Percentiles rank a stretch among this genome's conserved stretches.
These are phyloP conservation scores for Desmodus rotundus DNA, from an alignment of 2,113 vertebrate species.

Conservation along the genomic window DNA sequence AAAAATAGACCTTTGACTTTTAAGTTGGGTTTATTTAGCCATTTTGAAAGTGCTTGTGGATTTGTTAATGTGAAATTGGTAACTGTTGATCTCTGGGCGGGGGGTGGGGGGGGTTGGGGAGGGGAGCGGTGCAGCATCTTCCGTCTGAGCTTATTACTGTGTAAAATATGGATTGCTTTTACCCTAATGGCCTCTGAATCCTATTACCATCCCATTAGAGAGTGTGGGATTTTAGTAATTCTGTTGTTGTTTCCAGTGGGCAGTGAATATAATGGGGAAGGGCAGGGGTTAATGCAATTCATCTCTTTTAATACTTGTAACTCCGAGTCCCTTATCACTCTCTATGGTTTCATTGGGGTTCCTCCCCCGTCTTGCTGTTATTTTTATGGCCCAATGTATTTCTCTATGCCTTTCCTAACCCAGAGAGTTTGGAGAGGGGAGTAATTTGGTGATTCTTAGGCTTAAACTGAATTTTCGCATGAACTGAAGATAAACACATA, in stretches of 20 bases:
- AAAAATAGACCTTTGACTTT: slow-evolving; percentile 67
- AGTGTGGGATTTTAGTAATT: slow-evolving; percentile 88
- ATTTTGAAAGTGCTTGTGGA: slow-evolving; percentile 76
- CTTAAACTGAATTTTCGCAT: slow-evolving; percentile 40
- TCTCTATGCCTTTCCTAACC: not conserved
- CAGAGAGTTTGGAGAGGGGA: not conserved
- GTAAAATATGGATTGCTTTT: slow-evolving; percentile 92
- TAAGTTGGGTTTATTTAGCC: slow-evolving; percentile 64
- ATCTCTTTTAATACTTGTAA: slow-evolving; percentile 82
- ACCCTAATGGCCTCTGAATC: slow-evolving; percentile 90
- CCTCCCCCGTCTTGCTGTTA: not conserved
- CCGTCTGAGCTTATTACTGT: slow-evolving; percentile 85
- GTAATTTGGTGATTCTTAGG: not conserved
- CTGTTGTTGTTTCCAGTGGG: slow-evolving; percentile 91
- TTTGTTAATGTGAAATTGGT: slow-evolving; percentile 84
- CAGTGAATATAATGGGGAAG: slow-evolving; percentile 85
- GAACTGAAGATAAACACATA: slow-evolving; percentile 57
- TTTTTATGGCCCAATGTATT: slow-evolving; percentile 34
- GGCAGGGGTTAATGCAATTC: slow-evolving; percentile 86
- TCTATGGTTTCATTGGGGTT: slow-evolving; percentile 64
- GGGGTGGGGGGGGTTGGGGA: not conserved
- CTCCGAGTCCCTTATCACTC: slow-evolving; percentile 78
- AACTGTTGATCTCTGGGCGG: slow-evolving; percentile 82
- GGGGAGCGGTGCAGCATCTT: slow-evolving; percentile 73
- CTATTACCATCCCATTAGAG: slow-evolving; percentile 93